phyloP scores from a whole-genome alignment of 1,140 invertebrate species.

The Chionoecetes opilio region DNA sequence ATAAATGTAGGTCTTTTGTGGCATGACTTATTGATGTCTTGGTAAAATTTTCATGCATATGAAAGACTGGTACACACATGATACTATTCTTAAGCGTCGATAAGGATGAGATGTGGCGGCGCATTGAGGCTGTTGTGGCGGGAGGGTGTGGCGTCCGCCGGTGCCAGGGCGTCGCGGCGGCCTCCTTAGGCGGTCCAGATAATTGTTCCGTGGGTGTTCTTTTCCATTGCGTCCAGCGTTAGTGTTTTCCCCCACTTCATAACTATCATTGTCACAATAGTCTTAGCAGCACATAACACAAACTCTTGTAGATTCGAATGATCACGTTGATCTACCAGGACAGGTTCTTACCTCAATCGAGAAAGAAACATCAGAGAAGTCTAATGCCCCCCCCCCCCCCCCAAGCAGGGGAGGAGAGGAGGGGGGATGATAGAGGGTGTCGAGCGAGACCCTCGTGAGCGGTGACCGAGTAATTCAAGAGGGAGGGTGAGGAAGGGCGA shows the following conservation, averaged over 20 bases:
- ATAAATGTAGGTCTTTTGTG: neutral
- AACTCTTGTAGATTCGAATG: neutral
- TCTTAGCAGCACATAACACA: neutral
- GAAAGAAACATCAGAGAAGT: neutral
- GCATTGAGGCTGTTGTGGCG: slow-evolving; percentile 18
- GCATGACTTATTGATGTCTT: slow-evolving; percentile 9
- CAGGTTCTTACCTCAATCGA: neutral
- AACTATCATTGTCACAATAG: neutral
- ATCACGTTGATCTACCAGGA: neutral
- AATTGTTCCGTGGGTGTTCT: neutral
- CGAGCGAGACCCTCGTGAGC: slow-evolving; percentile 13
- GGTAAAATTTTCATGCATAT: neutral
- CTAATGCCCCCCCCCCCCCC: neutral
- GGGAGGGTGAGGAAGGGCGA: neutral
- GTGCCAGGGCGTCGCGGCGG: neutral
- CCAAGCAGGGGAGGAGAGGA: neutral
- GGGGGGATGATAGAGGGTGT: neutral
- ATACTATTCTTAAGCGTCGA: neutral
- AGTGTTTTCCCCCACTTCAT: neutral
- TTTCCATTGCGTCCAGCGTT: neutral
- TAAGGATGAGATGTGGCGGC: slow-evolving; percentile 38
- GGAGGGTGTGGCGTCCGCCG: slow-evolving; percentile 12
- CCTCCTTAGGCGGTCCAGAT: neutral
- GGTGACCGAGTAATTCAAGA: slow-evolving; percentile 28
- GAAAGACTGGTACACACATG: neutral